Evolutionary conservation across 2,888 invertebrate genomes (phyloP).

Genomic region (Phengaris alcon): DNA sequence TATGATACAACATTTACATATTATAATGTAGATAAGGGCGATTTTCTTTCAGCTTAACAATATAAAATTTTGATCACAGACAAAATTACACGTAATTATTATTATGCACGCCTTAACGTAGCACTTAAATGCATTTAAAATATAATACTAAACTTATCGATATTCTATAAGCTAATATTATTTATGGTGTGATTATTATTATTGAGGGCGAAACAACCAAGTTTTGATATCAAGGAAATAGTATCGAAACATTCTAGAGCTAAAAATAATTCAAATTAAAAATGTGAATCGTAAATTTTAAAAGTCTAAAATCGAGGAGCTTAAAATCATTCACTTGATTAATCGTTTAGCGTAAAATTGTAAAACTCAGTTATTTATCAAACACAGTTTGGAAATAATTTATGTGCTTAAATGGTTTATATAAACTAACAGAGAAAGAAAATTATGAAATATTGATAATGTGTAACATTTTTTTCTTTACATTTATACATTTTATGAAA

Average conservation of each 20-base stretch:
- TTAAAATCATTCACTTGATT: no score
- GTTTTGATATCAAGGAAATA: constrained; percentile 62
- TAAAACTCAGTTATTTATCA: background rate
- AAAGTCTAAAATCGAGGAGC: no score
- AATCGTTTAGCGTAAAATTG: background rate
- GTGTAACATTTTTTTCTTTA: background rate
- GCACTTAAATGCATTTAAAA: constrained; percentile 64
- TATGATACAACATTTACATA: constrained; percentile 26
- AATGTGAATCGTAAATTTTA: no score
- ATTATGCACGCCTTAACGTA: constrained; percentile 64
- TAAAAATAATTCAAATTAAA: background rate
- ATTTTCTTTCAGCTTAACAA: constrained; percentile 71
- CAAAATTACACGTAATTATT: constrained; percentile 71
- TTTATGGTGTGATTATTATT: constrained; percentile 64
- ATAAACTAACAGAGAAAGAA: background rate
- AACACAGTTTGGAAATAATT: background rate
- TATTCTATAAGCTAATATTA: constrained; percentile 55
- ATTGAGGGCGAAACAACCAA: constrained; percentile 71
- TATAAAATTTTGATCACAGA: constrained; percentile 78
- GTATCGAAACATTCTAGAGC: constrained; percentile 46
- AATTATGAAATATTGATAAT: background rate
- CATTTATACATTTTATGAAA: constrained; percentile 16
- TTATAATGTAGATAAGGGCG: constrained; percentile 48
- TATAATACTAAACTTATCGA: constrained; percentile 72
- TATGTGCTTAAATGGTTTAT: background rate